Evolutionary conservation across 2,113 vertebrate genomes (phyloP).

Genomic region (Onychostruthus taczanowskii): DNA sequence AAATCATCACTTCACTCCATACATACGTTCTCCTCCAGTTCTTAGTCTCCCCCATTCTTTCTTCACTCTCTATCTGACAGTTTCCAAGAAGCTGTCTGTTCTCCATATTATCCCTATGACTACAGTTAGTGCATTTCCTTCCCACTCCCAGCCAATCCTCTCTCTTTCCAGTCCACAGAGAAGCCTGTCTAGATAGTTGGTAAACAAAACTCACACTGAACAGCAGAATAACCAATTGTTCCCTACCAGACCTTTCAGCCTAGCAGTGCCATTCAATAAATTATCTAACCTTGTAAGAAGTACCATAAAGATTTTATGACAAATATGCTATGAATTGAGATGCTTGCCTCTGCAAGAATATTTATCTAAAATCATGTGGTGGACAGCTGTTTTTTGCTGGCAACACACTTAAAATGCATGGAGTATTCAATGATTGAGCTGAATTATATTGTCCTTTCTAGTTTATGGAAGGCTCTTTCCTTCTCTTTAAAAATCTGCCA

Average conservation of each 20-base stretch:
- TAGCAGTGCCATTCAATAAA: background rate
- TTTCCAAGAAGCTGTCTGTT: background rate
- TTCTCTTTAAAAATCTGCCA: background rate
- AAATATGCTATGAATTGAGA: background rate
- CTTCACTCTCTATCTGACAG: background rate
- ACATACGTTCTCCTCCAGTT: background rate
- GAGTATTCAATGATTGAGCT: background rate
- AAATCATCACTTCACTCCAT: background rate
- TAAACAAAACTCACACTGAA: background rate
- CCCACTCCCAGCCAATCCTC: background rate
- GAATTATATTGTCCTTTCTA: background rate
- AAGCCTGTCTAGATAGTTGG: background rate
- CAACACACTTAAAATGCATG: background rate
- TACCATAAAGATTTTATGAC: background rate
- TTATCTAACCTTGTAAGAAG: background rate
- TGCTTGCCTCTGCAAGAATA: background rate
- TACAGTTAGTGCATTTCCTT: background rate
- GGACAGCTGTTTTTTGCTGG: slow-evolving; percentile 4
- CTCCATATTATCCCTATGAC: background rate
- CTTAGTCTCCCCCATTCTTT: background rate
- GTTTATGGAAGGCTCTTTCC: background rate
- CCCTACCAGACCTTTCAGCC: background rate
- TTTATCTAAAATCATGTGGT: background rate
- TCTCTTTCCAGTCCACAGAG: background rate
- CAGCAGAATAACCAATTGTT: background rate